Base-by-base conservation (phyloP, 2,888 invertebrate species). In the Dascillus cervinus region DNA sequence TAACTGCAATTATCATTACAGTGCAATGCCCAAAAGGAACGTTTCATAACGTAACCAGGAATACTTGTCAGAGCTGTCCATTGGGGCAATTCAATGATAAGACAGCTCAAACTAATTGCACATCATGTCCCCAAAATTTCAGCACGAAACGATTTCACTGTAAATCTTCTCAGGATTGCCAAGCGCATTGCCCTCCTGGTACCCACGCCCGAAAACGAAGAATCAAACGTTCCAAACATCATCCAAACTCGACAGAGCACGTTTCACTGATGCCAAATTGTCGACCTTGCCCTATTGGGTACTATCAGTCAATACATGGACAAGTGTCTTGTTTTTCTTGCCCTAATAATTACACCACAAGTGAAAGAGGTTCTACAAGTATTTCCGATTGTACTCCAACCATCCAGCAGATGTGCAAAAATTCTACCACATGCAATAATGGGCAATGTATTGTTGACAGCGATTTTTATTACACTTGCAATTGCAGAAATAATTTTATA, bases 1-100 rank as follows among this genome's bases (percentile, higher is more conserved):
- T 17, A 17, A 17, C 8, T n/a, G n/a, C n/a, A n/a, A n/a, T n/a
- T n/a, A 29, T 28, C 8, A 23, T 53, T 53, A 32, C 32, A 62
- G 80, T 78, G 3, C 70, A 72, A 53, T 81, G 81, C 52, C 76
- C 79, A 2, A 59, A 67, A 39, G 81, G 81, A 8, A 76, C 78
- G 1, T 77, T 73, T 53, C 75, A 73, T 52, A 72, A 77, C 52
- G 58, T 61, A 2, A 64, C 68, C 1, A 59, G 53, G 3, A 65
- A 68, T 40, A 56, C 55, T n/a, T 81, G 80, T 45, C 69, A 72
- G 37, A 64, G 71, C 14, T 81, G 81, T 51, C 61, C 64, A 5
- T 57, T 70, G 28, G 79, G 79, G 2, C 67, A 66, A n/a, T 81
- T 73, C 49, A 79, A 76, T 44, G 67, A 71, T 13, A 46, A 59